phyloP scores from a whole-genome alignment of 2,888 invertebrate genomes.

The Sialis fuliginosa region DNA sequence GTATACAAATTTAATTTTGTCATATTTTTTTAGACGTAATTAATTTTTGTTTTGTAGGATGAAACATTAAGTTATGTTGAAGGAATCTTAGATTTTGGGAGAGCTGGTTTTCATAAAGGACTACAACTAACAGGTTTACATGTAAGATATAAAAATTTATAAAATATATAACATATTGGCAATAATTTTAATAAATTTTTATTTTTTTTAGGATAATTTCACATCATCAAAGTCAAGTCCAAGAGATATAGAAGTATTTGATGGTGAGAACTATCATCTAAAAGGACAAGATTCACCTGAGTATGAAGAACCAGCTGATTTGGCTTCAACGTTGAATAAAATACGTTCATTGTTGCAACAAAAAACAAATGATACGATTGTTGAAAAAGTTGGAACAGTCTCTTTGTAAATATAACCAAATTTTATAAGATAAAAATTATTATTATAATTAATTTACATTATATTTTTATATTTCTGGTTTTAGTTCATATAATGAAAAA shows the following conservation, averaged over 20 bases:
- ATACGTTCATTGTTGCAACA: conserved; percentile 45
- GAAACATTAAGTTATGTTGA: conserved; percentile 47
- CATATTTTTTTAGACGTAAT: not conserved
- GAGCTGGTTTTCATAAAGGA: conserved; percentile 40
- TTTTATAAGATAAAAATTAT: too few relatives aligned
- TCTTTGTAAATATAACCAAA: not conserved
- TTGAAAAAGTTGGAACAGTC: conserved; percentile 13
- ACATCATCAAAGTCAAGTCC: too few relatives aligned
- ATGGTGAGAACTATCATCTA: too few relatives aligned
- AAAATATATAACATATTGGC: too few relatives aligned
- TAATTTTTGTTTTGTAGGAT: conserved; percentile 24
- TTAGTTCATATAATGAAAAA: not conserved
- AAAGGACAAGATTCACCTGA: conserved; percentile 35
- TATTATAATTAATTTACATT: too few relatives aligned
- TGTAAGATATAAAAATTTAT: conserved; percentile 23
- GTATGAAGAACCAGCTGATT: conserved; percentile 54
- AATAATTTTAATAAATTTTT: too few relatives aligned
- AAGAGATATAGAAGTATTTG: too few relatives aligned
- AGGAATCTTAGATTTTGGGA: conserved; percentile 40
- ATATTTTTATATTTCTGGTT: too few relatives aligned
- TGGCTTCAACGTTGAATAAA: conserved; percentile 54
- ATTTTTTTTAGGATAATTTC: too few relatives aligned
- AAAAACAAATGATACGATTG: conserved; percentile 19
- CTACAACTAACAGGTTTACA: conserved; percentile 38
- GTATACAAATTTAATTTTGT: not conserved